Base-by-base conservation (phyloP, 2,888 invertebrate genomes). In the Torymus auratus region DNA sequence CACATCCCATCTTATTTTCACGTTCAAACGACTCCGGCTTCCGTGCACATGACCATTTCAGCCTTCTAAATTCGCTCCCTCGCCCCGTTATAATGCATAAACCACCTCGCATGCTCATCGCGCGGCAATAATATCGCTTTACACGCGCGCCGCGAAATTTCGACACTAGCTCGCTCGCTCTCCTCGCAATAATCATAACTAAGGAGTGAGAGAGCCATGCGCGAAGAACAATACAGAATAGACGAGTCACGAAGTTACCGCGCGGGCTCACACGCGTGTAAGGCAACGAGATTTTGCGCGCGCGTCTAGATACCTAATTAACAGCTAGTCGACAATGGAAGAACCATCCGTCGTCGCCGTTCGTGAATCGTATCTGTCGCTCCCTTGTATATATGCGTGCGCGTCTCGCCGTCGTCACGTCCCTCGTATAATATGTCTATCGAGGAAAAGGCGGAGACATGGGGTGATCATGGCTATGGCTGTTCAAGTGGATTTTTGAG, bases 301-400 rank as follows among this genome's bases (percentile, higher is more conserved):
- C 86, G 87, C 20, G 15, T 75, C 75, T 67, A 41, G 89, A 90
- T 89, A 89, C 88, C 89, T 90, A 90, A 90, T 90, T 90, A 90
- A 90, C 89, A 89, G 88, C 85, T 85, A 86, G 85, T 82, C 85
- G 86, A 90, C 90, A 89, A 90, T 90, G 87, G 88, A 84, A 86
- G 88, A 89, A 86, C 87, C 86, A 88, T 89, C 88, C 88, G 88
- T 88, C 88, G 88, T 87, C 84, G 88, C 87, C 84, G 83, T 87
- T 86, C 83, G 79, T 87, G 87, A 89, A 89, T 90, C 88, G 85
- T 89, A 88, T 88, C 88, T 41, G 41, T 76, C 81, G 68, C 81
- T 82, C 78, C 71, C 74, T 76, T 41, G 41, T 41, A 10, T 41
- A 7, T 41, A 5, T 41, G 7, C 41, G 41, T 41, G 7, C 7